Evolutionary conservation across 2,113 vertebrate species (phyloP), one percentile per base, ranked within the genome.

Genomic region (Takifugu bimaculatus): DNA sequence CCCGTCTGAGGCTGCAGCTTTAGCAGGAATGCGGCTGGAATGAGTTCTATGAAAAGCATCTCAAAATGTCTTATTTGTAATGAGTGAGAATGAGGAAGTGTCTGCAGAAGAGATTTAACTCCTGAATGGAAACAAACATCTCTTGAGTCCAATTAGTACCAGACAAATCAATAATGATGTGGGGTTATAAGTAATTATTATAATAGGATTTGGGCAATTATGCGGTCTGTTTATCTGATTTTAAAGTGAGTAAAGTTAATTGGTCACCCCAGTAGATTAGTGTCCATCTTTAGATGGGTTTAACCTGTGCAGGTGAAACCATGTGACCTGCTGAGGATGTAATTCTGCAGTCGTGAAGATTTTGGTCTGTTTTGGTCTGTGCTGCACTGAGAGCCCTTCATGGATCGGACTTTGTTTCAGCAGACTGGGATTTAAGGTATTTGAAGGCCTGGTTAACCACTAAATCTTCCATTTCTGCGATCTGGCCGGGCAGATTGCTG

Each of bases 141-240:
- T 70, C 51, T 50, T 12, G 48, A 60, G 64, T 60, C 64, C 54
- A 65, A 63, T 63, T 42, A 57, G 44, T 10, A 49, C 32, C 50
- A 52, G 35, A 54, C 32, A 56, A 66, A 70, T 73, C 62, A 57
- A 72, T 69, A 44, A 26, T 13, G 12, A 26, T 13, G 12, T 48
- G n/a, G 39, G 13, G 57, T 3, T 59, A 47, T 58, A 25, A 29
- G 44, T 48, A 48, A 61, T 70, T 66, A 44, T 65, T 58, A 57
- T 43, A 39, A 27, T 4, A 43, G 15, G 49, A 65, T 28, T 52
- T 51, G 4, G 13, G 60, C 7, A 13, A 50, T 52, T 65, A 51
- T 59, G n/a, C 47, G 47, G 50, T 39, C 35, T 4, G 35, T 6
- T 39, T 39, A 11, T 39, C 11, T 39, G 35, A 39, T 39, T 39